Evolutionary conservation across 2,797 vertebrate genomes (phyloP).

Genomic region (Apodemus agrarius): DNA sequence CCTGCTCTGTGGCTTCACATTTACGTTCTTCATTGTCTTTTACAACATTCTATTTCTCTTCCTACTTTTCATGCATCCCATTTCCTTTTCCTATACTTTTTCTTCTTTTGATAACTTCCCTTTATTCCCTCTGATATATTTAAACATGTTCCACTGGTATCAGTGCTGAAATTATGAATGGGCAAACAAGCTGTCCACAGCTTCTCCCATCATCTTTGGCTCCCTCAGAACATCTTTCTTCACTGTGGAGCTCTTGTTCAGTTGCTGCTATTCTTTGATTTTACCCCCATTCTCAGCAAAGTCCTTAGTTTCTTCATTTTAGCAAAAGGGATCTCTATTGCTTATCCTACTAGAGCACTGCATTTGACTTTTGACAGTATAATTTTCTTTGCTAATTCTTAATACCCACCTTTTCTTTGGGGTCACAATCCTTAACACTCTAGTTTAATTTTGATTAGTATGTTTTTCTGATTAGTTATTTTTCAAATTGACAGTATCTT

Average conservation of each 20-base stretch:
- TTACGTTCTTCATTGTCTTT: neutral
- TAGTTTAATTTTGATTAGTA: neutral
- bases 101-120: neutral
- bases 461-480: neutral
- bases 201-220: neutral
- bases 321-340: no score
- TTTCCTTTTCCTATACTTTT: neutral
- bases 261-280: neutral
- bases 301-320: neutral
- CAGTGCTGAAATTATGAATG: neutral
- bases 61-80: neutral
- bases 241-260: neutral
- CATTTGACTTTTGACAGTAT: neutral
- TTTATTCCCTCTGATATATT: neutral
- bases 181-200: neutral
- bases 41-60: neutral
- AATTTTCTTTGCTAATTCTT: neutral
- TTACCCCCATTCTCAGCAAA: neutral
- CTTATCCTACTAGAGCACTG: neutral
- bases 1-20: neutral
- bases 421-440: neutral
- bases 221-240: neutral
- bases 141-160: neutral
- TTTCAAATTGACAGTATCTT: neutral
- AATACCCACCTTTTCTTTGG: neutral